Evolutionary conservation across 2,113 vertebrate genomes (phyloP).

Genomic region (Spea bombifrons): DNA sequence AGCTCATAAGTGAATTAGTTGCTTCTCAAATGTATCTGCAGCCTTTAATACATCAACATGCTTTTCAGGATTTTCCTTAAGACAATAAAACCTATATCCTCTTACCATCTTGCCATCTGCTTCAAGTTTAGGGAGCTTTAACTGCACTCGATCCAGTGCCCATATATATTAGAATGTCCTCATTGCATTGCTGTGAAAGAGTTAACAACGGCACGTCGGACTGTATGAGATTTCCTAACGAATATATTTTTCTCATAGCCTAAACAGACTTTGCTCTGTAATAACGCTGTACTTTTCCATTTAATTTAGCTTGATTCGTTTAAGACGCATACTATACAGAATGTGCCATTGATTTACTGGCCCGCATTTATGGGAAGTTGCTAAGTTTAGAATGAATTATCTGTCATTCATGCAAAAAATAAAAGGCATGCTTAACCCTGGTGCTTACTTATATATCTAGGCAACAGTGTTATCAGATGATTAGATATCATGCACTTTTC

Average conservation of each 20-base stretch:
- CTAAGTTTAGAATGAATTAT: background rate
- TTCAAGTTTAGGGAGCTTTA: background rate
- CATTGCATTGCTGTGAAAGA: too few species aligned
- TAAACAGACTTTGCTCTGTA: background rate
- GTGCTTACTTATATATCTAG: background rate
- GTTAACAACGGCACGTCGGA: background rate
- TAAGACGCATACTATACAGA: background rate
- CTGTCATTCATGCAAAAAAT: background rate
- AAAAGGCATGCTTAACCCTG: background rate
- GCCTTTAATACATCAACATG: constrained; percentile 27
- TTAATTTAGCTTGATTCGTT: background rate
- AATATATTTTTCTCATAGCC: background rate
- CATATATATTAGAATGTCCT: too few species aligned
- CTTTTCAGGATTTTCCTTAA: constrained; percentile 42
- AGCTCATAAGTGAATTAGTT: constrained; percentile 43
- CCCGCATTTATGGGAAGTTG: background rate
- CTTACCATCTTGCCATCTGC: constrained; percentile 39
- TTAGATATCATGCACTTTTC: background rate
- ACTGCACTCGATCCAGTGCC: background rate
- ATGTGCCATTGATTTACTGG: background rate
- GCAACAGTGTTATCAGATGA: background rate
- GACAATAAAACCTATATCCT: constrained; percentile 29
- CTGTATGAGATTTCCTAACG: background rate
- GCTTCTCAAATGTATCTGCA: constrained; percentile 5
- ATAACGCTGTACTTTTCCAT: background rate